Conservation (phyloP, 1,140 invertebrate species). For the Teleopsis dalmanni region DNA sequence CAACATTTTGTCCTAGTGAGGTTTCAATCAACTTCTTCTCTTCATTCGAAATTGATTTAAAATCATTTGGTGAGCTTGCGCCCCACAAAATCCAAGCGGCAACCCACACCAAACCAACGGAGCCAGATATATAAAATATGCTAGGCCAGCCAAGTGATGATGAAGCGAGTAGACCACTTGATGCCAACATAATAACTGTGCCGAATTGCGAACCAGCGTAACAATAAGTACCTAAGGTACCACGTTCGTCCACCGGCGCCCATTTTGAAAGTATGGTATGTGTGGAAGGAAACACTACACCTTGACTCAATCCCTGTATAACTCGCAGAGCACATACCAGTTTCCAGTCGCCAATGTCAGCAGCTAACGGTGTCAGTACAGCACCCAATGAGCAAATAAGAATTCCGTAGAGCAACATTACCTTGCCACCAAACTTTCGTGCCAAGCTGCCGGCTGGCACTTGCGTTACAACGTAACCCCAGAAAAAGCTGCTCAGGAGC, state of each 20-base stretch:
- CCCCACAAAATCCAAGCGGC: conserved; percentile 56
- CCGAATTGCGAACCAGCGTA: conserved; percentile 64
- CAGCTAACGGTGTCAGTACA: conserved; percentile 44
- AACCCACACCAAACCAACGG: conserved; percentile 53
- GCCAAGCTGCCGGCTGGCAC: conserved; percentile 63
- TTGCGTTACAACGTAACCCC: conserved; percentile 50
- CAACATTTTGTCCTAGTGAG: conserved; percentile 2
- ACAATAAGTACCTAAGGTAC: conserved; percentile 51
- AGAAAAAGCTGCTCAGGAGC: conserved; percentile 61
- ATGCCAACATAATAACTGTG: conserved; percentile 63
- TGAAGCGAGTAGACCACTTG: conserved; percentile 57
- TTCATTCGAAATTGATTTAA: conserved; percentile 49
- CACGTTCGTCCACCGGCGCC: conserved; percentile 52
- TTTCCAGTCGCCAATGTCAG: conserved; percentile 50
- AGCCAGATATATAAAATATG: conserved; percentile 71
- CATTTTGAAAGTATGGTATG: conserved; percentile 52
- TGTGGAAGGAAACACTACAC: conserved; percentile 69
- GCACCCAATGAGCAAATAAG: conserved; percentile 44
- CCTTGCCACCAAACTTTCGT: conserved; percentile 57
- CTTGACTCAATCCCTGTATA: conserved; percentile 69
- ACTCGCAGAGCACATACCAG: conserved; percentile 56
- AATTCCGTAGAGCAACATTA: conserved; percentile 53
- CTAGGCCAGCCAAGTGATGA: conserved; percentile 64
- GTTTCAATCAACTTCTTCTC: conserved; percentile 56
- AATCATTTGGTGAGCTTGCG: conserved; percentile 57